Evolutionary conservation across 2,797 vertebrate species (phyloP).

Genomic region (Fratercula arctica): DNA sequence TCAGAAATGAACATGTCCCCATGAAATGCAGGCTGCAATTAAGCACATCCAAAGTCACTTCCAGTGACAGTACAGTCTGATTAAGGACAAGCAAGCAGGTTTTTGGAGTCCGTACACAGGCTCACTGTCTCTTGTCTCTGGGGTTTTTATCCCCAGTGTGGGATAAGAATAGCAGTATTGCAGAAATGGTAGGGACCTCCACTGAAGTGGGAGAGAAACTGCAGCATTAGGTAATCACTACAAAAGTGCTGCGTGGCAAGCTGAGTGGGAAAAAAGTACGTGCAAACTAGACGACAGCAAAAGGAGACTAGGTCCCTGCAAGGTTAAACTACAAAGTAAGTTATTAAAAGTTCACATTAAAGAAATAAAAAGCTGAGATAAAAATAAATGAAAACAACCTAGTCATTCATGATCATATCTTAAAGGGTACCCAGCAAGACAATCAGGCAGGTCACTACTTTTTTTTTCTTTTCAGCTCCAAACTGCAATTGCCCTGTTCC

Average conservation of each 20-base stretch:
- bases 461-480: not conserved
- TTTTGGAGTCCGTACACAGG: not conserved
- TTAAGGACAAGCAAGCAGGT: not conserved
- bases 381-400: not conserved
- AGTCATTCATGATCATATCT: not conserved
- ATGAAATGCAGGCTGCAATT: not conserved
- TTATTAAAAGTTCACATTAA: not conserved
- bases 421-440: not conserved
- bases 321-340: not conserved
- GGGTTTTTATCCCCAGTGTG: not conserved
- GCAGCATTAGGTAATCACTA: conserved; percentile 25
- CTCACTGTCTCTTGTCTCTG: not conserved
- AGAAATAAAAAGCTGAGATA: not conserved
- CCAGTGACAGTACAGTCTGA: not conserved
- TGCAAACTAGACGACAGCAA: not conserved
- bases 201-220: not conserved
- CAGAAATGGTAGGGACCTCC: not conserved
- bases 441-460: not conserved
- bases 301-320: not conserved
- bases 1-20: not conserved
- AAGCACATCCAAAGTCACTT: not conserved
- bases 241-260: not conserved
- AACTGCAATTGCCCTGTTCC: not conserved
- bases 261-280: not conserved
- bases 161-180: not conserved